These are phyloP conservation scores for Zingel zingel DNA, from an alignment of 2,113 vertebrate species.

Conservation along the genomic window DNA sequence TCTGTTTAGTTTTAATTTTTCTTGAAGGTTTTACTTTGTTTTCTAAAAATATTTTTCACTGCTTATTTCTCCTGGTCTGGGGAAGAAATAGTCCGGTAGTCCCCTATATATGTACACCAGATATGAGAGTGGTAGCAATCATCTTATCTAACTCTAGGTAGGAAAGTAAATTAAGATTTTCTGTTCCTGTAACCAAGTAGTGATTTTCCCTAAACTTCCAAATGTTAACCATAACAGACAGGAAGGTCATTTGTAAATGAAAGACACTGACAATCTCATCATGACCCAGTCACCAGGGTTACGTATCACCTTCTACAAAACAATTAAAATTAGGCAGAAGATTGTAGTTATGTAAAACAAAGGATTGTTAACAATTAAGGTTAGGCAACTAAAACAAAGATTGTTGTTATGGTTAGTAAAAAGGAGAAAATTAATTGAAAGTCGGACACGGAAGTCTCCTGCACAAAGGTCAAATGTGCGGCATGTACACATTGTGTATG, in stretches of 20 bases:
- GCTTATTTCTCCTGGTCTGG: not conserved
- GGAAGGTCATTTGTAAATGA: not conserved
- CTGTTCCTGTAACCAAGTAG: not conserved
- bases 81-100: not conserved
- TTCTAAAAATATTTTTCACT: too few relatives aligned
- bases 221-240: not conserved
- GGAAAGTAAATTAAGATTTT: not conserved
- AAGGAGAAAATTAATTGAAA: not conserved
- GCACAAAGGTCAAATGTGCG: too few relatives aligned
- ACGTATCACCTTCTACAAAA: not conserved
- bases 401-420: not conserved
- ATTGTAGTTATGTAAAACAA: not conserved
- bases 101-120: not conserved
- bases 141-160: not conserved
- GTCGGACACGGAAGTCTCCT: not conserved
- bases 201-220: not conserved
- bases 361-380: not conserved
- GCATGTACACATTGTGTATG: too few relatives aligned
- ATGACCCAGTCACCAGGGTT: not conserved
- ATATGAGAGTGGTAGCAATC: not conserved
- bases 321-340: not conserved
- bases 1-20: too few relatives aligned
- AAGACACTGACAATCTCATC: not conserved
- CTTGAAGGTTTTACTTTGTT: too few relatives aligned
- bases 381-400: not conserved